phyloP scores from a whole-genome alignment of 1,140 invertebrate genomes.

The Pectinophora gossypiella region DNA sequence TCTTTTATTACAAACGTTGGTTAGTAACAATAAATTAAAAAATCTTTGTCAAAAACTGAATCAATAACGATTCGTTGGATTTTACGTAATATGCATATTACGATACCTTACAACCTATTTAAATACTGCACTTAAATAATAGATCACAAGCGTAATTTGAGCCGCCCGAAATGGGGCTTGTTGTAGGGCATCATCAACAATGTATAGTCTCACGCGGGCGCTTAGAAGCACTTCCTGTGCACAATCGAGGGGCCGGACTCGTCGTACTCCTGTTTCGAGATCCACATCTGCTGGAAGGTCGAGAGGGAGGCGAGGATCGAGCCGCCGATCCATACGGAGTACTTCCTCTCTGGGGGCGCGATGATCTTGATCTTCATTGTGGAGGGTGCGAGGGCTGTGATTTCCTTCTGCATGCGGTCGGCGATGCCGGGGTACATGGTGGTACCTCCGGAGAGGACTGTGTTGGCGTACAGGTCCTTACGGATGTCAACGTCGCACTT shows the following conservation, averaged over 20 bases:
- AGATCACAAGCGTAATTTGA: constrained; percentile 72
- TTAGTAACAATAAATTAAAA: constrained; percentile 71
- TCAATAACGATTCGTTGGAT: constrained; percentile 29
- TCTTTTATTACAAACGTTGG: constrained; percentile 65
- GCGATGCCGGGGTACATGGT: constrained; percentile 95
- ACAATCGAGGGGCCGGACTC: constrained; percentile 88
- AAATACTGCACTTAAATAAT: constrained; percentile 70
- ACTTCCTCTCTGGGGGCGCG: constrained; percentile 90
- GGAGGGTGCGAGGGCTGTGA: constrained; percentile 89
- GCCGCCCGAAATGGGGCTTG: constrained; percentile 49
- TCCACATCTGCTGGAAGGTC: constrained; percentile 97
- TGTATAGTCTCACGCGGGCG: constrained; percentile 52
- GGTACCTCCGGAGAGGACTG: constrained; percentile 92
- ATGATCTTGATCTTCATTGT: constrained; percentile 97
- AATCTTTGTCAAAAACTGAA: constrained; percentile 66
- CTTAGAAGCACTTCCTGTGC: constrained; percentile 92
- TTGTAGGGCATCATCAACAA: constrained; percentile 63
- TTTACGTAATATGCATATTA: constrained; percentile 74
- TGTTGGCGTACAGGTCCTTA: constrained; percentile 96
- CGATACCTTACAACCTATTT: constrained; percentile 69
- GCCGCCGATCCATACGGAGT: constrained; percentile 90
- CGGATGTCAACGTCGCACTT: constrained; percentile 95
- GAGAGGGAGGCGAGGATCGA: constrained; percentile 91
- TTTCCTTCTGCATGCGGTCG: constrained; percentile 91
- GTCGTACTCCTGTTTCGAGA: constrained; percentile 92